Evolutionary conservation across 2,888 invertebrate genomes (phyloP).

Genomic region (Drosophila mercatorum): DNA sequence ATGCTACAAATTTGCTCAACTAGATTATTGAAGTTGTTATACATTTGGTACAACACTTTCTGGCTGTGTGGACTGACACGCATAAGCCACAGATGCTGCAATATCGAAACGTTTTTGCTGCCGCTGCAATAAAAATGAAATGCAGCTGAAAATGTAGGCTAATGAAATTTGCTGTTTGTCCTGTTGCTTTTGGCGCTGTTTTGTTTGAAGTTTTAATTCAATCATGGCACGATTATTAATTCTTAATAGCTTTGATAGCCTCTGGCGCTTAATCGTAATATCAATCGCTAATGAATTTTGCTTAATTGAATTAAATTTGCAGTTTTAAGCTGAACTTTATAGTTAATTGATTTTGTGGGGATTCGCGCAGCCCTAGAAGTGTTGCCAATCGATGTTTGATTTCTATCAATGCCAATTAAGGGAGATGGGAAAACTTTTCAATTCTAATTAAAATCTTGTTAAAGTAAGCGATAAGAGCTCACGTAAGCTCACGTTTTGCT

Average conservation of each 20-base stretch:
- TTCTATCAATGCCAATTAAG: constrained; percentile 33
- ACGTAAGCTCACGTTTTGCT: constrained; percentile 48
- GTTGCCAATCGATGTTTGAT: constrained; percentile 9
- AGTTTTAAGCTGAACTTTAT: neutral
- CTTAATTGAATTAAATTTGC: neutral
- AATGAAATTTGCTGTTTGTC: neutral
- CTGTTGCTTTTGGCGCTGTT: neutral
- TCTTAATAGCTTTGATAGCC: constrained; percentile 1
- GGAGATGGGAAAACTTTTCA: constrained; percentile 57
- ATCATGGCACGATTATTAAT: constrained; percentile 9
- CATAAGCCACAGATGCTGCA: constrained; percentile 64
- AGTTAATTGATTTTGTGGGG: neutral
- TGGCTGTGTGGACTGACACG: constrained; percentile 40
- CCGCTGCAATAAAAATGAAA: constrained; percentile 15
- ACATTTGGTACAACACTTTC: neutral
- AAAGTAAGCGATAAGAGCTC: constrained; percentile 41
- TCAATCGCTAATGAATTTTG: neutral
- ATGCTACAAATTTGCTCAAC: neutral
- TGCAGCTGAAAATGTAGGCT: constrained; percentile 4
- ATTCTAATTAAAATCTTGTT: constrained; percentile 72
- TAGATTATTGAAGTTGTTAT: neutral
- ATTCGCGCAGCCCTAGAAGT: neutral
- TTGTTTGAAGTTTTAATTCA: constrained; percentile 1
- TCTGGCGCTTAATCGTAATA: neutral
- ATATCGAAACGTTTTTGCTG: constrained; percentile 19